A percentile compares a stretch with the other conserved stretches of the same genome.
phyloP scores from a whole-genome alignment of 2,797 vertebrate species.

The Peromyscus nudipes region DNA sequence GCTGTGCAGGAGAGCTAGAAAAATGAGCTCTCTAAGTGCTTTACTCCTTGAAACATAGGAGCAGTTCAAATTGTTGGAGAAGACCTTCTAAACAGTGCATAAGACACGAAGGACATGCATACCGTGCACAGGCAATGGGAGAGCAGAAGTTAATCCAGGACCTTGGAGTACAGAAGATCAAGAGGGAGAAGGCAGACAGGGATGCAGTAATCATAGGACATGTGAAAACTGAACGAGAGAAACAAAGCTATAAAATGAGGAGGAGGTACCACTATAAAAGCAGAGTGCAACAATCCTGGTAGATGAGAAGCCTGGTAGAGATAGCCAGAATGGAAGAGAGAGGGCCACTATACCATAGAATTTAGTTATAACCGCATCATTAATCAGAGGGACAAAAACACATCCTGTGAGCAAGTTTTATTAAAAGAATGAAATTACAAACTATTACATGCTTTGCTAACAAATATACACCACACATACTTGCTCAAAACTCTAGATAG shows the following conservation, averaged over 20 bases:
- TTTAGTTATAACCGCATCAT: neutral
- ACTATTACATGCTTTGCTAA: neutral
- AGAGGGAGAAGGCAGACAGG: constrained; percentile 35
- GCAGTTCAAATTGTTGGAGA: neutral
- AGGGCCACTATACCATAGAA: neutral
- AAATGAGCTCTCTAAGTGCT: constrained; percentile 30
- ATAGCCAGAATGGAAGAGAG: constrained; percentile 8
- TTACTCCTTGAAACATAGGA: constrained; percentile 33
- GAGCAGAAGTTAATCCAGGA: constrained; percentile 5
- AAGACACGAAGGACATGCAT: constrained; percentile 36
- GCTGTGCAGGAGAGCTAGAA: constrained; percentile 41
- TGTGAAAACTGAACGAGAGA: constrained; percentile 34
- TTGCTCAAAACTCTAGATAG: constrained; percentile 1
- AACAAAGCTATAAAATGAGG: neutral
- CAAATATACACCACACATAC: constrained; percentile 57
- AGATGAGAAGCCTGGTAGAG: neutral
- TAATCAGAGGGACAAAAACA: neutral
- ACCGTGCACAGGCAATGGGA: neutral
- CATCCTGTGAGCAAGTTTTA: neutral
- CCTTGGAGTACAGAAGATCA: constrained; percentile 43
- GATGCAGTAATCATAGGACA: constrained; percentile 33
- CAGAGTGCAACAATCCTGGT: constrained; percentile 19
- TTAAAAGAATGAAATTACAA: constrained; percentile 5
- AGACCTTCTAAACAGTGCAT: constrained; percentile 2
- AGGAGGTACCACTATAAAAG: neutral